Evolutionary conservation across 2,797 vertebrate genomes (phyloP).

Genomic region (Carduelis carduelis): DNA sequence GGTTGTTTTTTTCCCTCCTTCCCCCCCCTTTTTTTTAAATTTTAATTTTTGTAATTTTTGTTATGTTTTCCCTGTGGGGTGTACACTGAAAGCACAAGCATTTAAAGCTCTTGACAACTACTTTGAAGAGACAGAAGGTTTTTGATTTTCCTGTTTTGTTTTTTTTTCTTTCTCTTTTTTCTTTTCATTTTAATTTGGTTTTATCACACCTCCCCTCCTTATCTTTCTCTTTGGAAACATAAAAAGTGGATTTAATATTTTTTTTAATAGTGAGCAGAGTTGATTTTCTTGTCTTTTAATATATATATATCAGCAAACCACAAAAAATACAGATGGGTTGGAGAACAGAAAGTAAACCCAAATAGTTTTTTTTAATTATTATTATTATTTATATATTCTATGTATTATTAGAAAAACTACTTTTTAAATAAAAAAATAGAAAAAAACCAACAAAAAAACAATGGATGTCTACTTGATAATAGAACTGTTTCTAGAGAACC

Average conservation of each 20-base stretch:
- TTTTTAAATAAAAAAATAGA: constrained; percentile 60
- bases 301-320: constrained; percentile 71
- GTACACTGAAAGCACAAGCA: constrained; percentile 75
- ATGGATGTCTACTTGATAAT: constrained; percentile 65
- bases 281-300: constrained; percentile 73
- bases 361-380: constrained; percentile 70
- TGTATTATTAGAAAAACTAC: constrained; percentile 72
- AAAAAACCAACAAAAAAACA: constrained; percentile 43
- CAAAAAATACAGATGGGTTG: constrained; percentile 64
- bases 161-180: not conserved
- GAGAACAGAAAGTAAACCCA: constrained; percentile 64
- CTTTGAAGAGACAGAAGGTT: constrained; percentile 56
- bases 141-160: constrained; percentile 1
- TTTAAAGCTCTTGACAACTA: constrained; percentile 63
- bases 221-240: constrained; percentile 64
- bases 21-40: not conserved
- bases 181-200: constrained; percentile 30
- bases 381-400: constrained; percentile 78
- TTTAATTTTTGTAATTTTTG: not conserved
- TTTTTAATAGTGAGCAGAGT: constrained; percentile 73
- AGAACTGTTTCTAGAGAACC: constrained; percentile 66
- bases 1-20: rapidly evolving
- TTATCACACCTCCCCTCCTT: not conserved
- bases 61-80: constrained; percentile 38
- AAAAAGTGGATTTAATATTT: constrained; percentile 61